Conservation (phyloP, 2,113 vertebrate genomes). For the Siniperca chuatsi region DNA sequence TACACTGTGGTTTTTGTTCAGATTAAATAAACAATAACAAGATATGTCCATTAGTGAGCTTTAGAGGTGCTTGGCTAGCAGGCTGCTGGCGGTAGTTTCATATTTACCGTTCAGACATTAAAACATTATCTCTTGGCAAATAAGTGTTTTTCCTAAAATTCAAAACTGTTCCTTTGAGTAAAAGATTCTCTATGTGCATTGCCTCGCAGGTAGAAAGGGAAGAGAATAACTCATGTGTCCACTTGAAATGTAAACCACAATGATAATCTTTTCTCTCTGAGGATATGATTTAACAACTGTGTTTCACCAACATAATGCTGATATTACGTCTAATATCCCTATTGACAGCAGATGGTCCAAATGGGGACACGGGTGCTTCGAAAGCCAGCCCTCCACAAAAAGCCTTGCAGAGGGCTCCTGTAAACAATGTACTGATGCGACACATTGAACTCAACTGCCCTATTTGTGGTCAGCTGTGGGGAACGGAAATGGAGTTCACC, state of each 20-base stretch:
- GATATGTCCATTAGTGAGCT: neutral
- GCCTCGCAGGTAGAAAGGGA: neutral
- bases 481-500: conserved; percentile 75
- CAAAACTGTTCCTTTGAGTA: neutral
- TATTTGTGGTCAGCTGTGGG: conserved; percentile 70
- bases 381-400: conserved; percentile 30
- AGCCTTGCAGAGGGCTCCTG: conserved; percentile 28
- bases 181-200: neutral
- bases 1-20: no score
- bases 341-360: conserved; percentile 21
- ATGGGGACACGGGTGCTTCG: conserved; percentile 2
- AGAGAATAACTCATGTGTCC: neutral
- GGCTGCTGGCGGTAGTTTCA: neutral
- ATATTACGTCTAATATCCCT: conserved; percentile 35
- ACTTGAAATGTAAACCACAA: conserved; percentile 3
- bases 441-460: conserved; percentile 56
- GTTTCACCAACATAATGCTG: conserved; percentile 28
- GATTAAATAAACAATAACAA: no score
- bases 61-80: neutral
- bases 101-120: neutral
- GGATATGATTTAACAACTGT: conserved; percentile 23
- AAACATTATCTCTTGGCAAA: neutral
- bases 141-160: neutral
- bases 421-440: conserved; percentile 53
- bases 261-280: conserved; percentile 13